Evolutionary conservation across 2,797 vertebrate species (phyloP), one percentile per base, ranked within the genome.

Genomic region (Yasuhikotakia modesta): DNA sequence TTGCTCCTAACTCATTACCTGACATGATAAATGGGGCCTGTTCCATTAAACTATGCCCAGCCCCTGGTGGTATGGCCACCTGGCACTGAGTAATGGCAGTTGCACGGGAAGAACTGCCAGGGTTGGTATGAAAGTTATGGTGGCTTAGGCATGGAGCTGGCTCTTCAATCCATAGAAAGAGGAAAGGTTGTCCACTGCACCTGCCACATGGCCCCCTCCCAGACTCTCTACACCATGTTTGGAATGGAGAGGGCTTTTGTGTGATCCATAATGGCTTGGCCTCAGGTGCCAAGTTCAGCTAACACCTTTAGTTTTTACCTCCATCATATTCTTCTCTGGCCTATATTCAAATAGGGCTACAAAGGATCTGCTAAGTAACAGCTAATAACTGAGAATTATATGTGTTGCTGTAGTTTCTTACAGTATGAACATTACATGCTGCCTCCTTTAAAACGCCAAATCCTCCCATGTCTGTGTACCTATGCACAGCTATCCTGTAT

Each of bases 1-100:
- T 89, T 88, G 85, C 87, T 90, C 86, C 89, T 87, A 90, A 90
- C 91, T 92, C 91, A 90, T 92, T 93, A 91, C 89, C 89, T 90
- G 91, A 90, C 88, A 89, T 91, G 90, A 92, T 90, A 87, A 89
- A 93, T 90, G 87, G 76, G 39, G 87, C 79, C 57, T 72, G 84
- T 85, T 80, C 83, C 84, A 87, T 92, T 92, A 91, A 92, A 88
- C 89, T 90, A 88, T 89, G 83, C 81, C 87, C 88, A 89, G 84
- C 82, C 82, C 57, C 39, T 63, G 35, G 71, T 82, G 80, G 70
- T 19, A 58, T 27, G 16, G 50, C n/a, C 57, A 55, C 85, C 87
- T 90, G 89, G 86, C 86, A 83, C 86, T 87, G 88, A 90, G 83
- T 89, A 86, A 91, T 90, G 84, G 86, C 76, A 86, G 76, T 48